Conservation (phyloP, 2,797 vertebrate species). For the Triplophysa bombifrons region DNA sequence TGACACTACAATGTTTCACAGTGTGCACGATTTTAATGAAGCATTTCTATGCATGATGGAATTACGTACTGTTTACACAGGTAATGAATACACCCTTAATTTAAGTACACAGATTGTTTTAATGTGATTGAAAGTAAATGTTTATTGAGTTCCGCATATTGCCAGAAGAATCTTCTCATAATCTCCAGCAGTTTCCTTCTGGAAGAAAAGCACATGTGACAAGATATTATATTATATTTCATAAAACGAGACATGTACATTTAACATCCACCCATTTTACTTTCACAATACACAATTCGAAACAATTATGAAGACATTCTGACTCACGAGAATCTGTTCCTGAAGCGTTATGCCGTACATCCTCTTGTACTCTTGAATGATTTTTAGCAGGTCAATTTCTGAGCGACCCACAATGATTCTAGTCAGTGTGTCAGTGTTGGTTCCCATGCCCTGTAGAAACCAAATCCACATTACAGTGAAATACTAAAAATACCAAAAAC, state of each 20-base stretch:
- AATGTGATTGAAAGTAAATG: background rate
- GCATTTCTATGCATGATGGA: background rate
- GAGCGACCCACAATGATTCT: conserved; percentile 89
- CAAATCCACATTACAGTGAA: background rate
- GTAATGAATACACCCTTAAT: background rate
- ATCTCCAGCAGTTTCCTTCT: conserved; percentile 88
- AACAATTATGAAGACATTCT: background rate
- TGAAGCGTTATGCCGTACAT: conserved; percentile 76
- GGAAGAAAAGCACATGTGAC: conserved; percentile 40
- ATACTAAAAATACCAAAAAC: background rate
- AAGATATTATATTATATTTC: background rate
- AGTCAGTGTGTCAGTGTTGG: conserved; percentile 77
- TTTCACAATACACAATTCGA: background rate
- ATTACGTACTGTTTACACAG: background rate
- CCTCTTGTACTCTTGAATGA: conserved; percentile 80
- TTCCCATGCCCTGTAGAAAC: conserved; percentile 77
- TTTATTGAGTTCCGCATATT: conserved; percentile 80
- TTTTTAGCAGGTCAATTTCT: conserved; percentile 87
- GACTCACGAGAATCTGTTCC: conserved; percentile 83
- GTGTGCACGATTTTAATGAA: background rate
- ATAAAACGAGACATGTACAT: background rate
- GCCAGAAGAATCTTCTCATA: conserved; percentile 83
- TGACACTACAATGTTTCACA: background rate
- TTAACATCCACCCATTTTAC: background rate
- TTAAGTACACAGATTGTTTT: background rate